Evolutionary conservation across 2,797 vertebrate species (phyloP), one percentile per base, ranked within the genome.

Genomic region (Spinibarbus caldwelli): DNA sequence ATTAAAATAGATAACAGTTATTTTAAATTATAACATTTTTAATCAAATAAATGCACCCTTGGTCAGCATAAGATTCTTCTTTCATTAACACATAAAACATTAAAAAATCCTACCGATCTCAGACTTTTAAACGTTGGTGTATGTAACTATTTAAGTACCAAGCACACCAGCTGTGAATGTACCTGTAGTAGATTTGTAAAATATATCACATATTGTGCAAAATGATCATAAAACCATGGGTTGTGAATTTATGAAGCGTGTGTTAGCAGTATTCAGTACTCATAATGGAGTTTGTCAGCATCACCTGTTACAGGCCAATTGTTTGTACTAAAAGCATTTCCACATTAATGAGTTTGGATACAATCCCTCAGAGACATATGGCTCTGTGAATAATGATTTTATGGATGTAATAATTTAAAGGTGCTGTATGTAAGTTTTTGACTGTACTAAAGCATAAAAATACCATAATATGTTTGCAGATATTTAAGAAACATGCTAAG

Each of bases 221-320:
- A 54, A 54, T 38, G 6, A 23, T 54, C 26, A 73, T 47, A 7
- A 31, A 47, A 43, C 45, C 11, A 9, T 0, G 12, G 31, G 73
- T 76, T 36, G 49, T 76, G 12, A 54, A 76, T 54, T 36, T 76
- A n/a, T 4, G 45, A 73, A 31, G 43, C 29, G 1, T 31, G 43
- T 73, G 47, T 76, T 54, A 8, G 29, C 47, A n/a, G 19, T 54
- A 36, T n/a, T n/a, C n/a, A n/a, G n/a, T n/a, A n/a, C n/a, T n/a
- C n/a, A n/a, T 70, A 70, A 54, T 81, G 34, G 52, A 43, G 36
- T 57, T 41, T 72, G n/a, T 31, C 80, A 59, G 80, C 14, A 73
- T 73, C 21, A 34, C 12, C 38, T 38, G 78, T 73, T 73, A 47
- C 80, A 62, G 54, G 38, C 59, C 52, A 19, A 47, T 57, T 73